Evolutionary conservation across 2,797 vertebrate genomes (phyloP).

Genomic region (Urocyon cinereoargenteus): DNA sequence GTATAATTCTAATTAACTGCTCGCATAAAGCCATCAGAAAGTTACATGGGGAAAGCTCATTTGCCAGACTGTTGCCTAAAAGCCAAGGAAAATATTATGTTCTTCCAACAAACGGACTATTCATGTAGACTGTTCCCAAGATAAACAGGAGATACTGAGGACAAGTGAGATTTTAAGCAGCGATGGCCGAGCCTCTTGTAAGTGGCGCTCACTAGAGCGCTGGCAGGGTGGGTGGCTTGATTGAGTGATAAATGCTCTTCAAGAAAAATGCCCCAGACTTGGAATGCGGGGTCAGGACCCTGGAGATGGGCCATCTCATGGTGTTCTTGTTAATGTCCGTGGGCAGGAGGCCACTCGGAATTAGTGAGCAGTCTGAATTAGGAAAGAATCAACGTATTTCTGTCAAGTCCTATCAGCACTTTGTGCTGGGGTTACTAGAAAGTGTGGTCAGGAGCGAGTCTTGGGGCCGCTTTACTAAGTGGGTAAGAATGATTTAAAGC

Average conservation of each 20-base stretch:
- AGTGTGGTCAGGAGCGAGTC: not conserved
- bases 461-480: not conserved
- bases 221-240: slow-evolving; percentile 64
- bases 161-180: slow-evolving; percentile 82
- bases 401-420: not conserved
- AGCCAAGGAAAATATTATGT: slow-evolving; percentile 90
- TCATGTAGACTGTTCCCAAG: slow-evolving; percentile 86
- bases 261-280: slow-evolving; percentile 54
- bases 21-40: slow-evolving; percentile 85
- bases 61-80: slow-evolving; percentile 82
- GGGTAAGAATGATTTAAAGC: not conserved
- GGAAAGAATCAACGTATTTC: not conserved
- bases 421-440: not conserved
- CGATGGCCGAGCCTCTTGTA: slow-evolving; percentile 70
- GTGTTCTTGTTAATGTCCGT: not conserved
- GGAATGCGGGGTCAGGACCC: slow-evolving; percentile 62
- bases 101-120: slow-evolving; percentile 87
- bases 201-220: slow-evolving; percentile 63
- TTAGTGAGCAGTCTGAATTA: not conserved
- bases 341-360: slow-evolving; percentile 41
- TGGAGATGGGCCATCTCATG: not conserved
- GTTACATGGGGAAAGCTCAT: slow-evolving; percentile 83
- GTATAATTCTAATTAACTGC: slow-evolving; percentile 86
- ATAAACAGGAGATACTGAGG: slow-evolving; percentile 85
- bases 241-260: slow-evolving; percentile 63